phyloP scores from a whole-genome alignment of 2,888 invertebrate genomes.

The Oasisia sp. region DNA sequence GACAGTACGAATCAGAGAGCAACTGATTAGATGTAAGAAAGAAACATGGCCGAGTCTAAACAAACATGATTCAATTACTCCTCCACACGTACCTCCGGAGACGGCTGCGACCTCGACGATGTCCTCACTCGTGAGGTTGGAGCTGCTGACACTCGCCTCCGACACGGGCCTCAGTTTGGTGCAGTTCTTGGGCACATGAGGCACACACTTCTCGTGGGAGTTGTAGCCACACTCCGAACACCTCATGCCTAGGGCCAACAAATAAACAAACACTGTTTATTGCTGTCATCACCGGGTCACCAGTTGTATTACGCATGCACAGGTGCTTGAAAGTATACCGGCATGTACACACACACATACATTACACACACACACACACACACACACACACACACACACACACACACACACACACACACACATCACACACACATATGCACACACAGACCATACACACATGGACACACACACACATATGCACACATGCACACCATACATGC shows the following conservation, averaged over 20 bases:
- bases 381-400: no score
- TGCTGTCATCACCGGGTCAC: no score
- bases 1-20: neutral
- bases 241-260: conserved; percentile 68
- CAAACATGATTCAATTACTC: no score
- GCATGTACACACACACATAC: no score
- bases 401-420: no score
- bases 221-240: conserved; percentile 95
- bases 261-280: neutral
- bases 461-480: no score
- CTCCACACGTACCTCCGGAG: conserved; percentile 33
- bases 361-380: no score
- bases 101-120: conserved; percentile 37
- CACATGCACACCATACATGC: no score
- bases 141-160: conserved; percentile 51
- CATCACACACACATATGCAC: no score
- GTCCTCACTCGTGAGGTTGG: conserved; percentile 49
- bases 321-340: no score
- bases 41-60: conserved; percentile 37
- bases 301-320: no score
- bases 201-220: conserved; percentile 94
- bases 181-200: conserved; percentile 80
- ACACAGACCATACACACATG: no score
- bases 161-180: conserved; percentile 59
- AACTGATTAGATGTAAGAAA: neutral